These are phyloP conservation scores for Coregonus sp. DNA, from an alignment of 2,797 vertebrate genomes.

Conservation along the genomic window DNA sequence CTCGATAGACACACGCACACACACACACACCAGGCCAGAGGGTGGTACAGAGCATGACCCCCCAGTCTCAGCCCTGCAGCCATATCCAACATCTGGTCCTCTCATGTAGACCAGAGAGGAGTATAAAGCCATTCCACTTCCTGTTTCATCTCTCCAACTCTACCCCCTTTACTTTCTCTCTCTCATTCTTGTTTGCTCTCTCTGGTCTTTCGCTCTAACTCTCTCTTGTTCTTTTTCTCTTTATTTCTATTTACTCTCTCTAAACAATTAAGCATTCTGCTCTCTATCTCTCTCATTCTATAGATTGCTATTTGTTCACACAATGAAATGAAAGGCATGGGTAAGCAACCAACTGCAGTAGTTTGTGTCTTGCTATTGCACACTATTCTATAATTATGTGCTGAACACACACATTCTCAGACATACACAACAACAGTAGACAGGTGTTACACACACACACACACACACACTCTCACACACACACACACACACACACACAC, in stretches of 20 bases:
- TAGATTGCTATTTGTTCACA: neutral
- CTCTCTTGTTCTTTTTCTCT: neutral
- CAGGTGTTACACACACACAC: slow-evolving; percentile 11
- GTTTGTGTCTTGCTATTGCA: neutral
- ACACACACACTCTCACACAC: neutral
- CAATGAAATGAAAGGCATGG: neutral
- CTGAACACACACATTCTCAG: neutral
- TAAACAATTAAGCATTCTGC: neutral
- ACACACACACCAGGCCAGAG: neutral
- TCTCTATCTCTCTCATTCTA: slow-evolving; percentile 13
- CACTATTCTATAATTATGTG: neutral
- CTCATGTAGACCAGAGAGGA: slow-evolving; percentile 21
- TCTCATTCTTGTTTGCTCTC: neutral
- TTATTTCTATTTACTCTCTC: neutral
- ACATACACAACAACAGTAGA: neutral
- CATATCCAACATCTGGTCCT: slow-evolving; percentile 44
- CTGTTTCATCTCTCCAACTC: slow-evolving; percentile 1
- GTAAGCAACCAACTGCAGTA: neutral
- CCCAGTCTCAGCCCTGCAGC: slow-evolving; percentile 16
- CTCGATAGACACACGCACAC: neutral
- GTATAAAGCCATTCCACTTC: neutral
- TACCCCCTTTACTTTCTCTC: neutral
- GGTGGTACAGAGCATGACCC: neutral
- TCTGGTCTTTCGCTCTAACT: neutral
- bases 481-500: neutral